Conservation (phyloP, 1,140 invertebrate genomes). For the Phymastichus coffea region DNA sequence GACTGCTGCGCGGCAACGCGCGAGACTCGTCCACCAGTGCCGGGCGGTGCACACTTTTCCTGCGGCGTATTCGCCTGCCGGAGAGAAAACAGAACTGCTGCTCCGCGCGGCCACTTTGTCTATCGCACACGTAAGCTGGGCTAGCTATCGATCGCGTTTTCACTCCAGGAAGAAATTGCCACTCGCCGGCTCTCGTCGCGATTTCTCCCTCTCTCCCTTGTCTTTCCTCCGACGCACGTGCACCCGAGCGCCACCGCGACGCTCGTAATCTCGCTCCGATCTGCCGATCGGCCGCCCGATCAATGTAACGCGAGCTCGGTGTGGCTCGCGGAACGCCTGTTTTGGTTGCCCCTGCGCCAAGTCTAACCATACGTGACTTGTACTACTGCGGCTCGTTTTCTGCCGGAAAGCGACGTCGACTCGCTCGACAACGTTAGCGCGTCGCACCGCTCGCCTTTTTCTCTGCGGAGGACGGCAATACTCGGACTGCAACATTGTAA, state of each 20-base stretch:
- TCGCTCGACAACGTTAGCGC: too few relatives aligned
- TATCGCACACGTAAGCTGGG: neutral
- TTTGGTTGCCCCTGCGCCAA: neutral
- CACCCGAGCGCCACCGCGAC: neutral
- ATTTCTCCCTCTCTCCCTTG: neutral
- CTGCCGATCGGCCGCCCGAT: neutral
- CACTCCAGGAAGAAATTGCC: conserved; percentile 22
- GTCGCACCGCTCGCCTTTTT: too few relatives aligned
- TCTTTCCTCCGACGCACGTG: neutral
- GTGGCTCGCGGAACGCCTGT: too few relatives aligned
- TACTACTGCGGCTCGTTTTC: too few relatives aligned
- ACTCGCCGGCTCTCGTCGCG: neutral
- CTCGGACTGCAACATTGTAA: too few relatives aligned
- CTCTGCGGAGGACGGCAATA: too few relatives aligned
- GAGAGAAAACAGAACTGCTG: too few relatives aligned
- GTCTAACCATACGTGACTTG: too few relatives aligned
- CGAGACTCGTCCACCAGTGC: conserved; percentile 29
- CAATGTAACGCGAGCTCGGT: conserved; percentile 12
- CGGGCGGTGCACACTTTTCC: conserved; percentile 36
- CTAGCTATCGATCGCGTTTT: conserved; percentile 11
- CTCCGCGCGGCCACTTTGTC: conserved; percentile 24
- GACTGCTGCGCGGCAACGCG: conserved; percentile 30
- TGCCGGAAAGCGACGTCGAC: too few relatives aligned
- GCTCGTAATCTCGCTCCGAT: neutral
- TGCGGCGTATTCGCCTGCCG: too few relatives aligned